These are phyloP conservation scores for Propithecus deckenii DNA, from an alignment of 2,797 vertebrate genomes.

Conservation along the genomic window DNA sequence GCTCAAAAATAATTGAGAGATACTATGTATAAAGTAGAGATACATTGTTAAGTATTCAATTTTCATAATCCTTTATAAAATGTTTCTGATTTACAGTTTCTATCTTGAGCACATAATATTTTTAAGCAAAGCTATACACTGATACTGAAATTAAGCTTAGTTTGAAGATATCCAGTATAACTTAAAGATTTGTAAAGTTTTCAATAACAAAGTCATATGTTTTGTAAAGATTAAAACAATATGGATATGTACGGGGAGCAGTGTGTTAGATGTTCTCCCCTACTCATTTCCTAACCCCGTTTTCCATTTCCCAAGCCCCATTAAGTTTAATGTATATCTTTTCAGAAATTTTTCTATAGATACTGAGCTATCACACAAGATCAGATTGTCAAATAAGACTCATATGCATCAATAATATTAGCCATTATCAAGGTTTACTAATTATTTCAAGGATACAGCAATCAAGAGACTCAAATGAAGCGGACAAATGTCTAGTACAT, in stretches of 20 bases:
- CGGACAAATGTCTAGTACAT: not conserved
- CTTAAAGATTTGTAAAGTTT: not conserved
- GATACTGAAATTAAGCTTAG: not conserved
- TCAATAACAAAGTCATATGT: not conserved
- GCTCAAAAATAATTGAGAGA: slow-evolving; percentile 30
- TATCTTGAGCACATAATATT: not conserved
- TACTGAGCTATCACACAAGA: not conserved
- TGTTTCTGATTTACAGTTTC: not conserved
- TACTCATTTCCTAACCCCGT: not conserved
- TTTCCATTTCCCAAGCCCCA: not conserved
- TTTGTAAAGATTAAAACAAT: slow-evolving; percentile 4
- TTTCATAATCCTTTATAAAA: slow-evolving; percentile 6
- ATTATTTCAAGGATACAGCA: not conserved
- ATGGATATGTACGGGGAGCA: not conserved
- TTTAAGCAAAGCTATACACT: not conserved
- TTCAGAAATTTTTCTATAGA: not conserved
- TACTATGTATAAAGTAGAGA: not conserved
- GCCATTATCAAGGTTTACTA: not conserved
- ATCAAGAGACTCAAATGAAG: not conserved
- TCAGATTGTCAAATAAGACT: not conserved
- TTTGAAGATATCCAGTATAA: slow-evolving; percentile 2
- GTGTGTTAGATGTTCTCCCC: not conserved
- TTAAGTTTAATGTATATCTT: not conserved
- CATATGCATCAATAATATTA: not conserved
- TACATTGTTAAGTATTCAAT: not conserved